Conservation (phyloP, 1,140 invertebrate species). For the Zaprionus nigranus region DNA sequence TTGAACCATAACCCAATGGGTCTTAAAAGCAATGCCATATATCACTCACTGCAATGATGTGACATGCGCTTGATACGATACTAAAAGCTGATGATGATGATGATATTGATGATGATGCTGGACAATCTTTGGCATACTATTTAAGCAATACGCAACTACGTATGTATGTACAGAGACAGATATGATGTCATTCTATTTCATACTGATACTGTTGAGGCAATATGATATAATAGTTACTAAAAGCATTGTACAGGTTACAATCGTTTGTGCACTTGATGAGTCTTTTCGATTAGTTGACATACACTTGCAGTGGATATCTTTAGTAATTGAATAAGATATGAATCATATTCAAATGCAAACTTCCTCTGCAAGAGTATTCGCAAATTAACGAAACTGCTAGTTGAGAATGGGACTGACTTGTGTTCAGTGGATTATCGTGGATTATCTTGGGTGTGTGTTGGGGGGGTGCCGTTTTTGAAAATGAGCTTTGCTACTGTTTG, state of each 20-base stretch:
- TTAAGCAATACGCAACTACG: slow-evolving; percentile 21
- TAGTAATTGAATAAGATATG: background rate
- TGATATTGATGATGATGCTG: slow-evolving; percentile 1
- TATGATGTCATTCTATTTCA: slow-evolving; percentile 8
- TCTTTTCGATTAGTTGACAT: background rate
- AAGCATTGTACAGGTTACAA: slow-evolving; percentile 8
- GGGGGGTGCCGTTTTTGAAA: slow-evolving; percentile 51
- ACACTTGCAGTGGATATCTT: slow-evolving; percentile 22
- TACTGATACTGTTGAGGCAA: slow-evolving; percentile 14
- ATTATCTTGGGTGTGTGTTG: slow-evolving; percentile 9
- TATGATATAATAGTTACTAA: slow-evolving; percentile 13
- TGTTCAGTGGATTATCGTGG: slow-evolving; percentile 7
- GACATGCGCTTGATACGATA: slow-evolving; percentile 13
- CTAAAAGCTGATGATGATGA: slow-evolving; percentile 26
- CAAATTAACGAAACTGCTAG: background rate
- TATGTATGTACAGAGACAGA: slow-evolving; percentile 6
- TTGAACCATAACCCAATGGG: background rate
- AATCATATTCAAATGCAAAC: background rate
- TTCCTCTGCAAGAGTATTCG: slow-evolving; percentile 18
- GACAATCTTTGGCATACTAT: background rate
- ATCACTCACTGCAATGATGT: slow-evolving; percentile 5
- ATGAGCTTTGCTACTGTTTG: slow-evolving; percentile 53
- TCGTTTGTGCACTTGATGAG: slow-evolving; percentile 28
- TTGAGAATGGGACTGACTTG: slow-evolving; percentile 11
- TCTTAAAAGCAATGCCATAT: background rate